Conservation (phyloP, 2,797 vertebrate species). For the Eulemur mongoz region DNA sequence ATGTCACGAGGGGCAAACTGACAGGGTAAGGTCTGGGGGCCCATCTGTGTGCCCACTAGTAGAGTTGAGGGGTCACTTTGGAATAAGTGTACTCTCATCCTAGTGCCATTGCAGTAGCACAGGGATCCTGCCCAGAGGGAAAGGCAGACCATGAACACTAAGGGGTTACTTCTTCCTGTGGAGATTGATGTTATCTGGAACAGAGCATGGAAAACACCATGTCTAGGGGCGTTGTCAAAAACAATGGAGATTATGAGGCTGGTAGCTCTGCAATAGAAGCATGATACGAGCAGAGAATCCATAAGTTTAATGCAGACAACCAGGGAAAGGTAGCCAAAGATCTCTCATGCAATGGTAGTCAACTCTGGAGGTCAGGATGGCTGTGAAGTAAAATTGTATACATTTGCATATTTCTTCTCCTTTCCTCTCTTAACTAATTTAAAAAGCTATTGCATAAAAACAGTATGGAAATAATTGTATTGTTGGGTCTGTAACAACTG, state of each 20-base stretch:
- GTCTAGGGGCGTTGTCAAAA: neutral
- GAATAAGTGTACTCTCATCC: neutral
- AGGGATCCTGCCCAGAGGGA: neutral
- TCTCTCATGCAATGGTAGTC: neutral
- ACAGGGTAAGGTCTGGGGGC: neutral
- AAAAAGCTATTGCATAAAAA: neutral
- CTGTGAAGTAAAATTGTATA: neutral
- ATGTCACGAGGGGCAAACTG: neutral
- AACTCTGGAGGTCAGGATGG: too few species aligned
- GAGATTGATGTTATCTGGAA: neutral
- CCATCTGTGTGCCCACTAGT: too few species aligned
- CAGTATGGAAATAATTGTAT: neutral
- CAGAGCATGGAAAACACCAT: neutral
- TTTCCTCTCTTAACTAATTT: neutral
- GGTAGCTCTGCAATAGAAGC: neutral
- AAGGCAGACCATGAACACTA: neutral
- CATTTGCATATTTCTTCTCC: neutral
- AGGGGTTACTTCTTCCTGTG: neutral
- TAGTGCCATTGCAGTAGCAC: too few species aligned
- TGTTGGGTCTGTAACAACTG: neutral
- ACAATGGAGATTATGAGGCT: too few species aligned
- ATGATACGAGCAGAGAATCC: neutral
- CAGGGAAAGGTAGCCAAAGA: neutral
- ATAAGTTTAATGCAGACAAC: neutral
- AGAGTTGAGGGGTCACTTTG: neutral